Conservation (phyloP, 2,113 vertebrate species). For the Chrysochloris asiatica region DNA sequence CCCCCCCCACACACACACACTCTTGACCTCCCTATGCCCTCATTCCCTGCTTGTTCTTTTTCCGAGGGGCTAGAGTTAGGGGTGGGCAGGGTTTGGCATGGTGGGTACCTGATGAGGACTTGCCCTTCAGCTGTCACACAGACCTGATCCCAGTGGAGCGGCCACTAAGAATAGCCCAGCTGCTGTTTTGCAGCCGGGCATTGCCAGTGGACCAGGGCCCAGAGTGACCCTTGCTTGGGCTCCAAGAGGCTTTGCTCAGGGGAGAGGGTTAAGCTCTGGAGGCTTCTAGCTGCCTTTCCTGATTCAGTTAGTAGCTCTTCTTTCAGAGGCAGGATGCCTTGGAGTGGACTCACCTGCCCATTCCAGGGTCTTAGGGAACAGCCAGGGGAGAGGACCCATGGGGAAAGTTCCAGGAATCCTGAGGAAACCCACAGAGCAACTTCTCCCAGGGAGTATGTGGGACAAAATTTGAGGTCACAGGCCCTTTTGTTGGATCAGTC, state of each 20-base stretch:
- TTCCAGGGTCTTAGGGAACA: background rate
- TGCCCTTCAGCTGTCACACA: slow-evolving; percentile 34
- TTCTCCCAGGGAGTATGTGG: background rate
- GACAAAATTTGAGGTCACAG: slow-evolving; percentile 24
- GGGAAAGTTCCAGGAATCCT: background rate
- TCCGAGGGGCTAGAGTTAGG: background rate
- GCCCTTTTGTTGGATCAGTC: background rate
- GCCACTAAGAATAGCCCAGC: slow-evolving; percentile 41
- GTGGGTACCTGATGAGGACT: slow-evolving; percentile 37
- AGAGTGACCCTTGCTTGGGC: background rate
- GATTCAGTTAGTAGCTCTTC: background rate
- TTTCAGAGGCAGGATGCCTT: background rate
- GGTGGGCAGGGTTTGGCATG: slow-evolving; percentile 31
- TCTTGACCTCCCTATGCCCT: background rate
- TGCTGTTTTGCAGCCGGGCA: background rate
- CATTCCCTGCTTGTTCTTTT: background rate
- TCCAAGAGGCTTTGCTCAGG: background rate
- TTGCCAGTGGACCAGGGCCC: background rate
- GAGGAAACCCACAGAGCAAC: background rate
- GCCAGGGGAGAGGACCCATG: background rate
- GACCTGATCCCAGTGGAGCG: background rate
- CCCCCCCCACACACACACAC: background rate
- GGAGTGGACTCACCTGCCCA: slow-evolving; percentile 13
- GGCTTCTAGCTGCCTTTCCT: background rate
- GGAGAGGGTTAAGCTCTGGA: background rate